These are phyloP conservation scores for Chrysocyon brachyurus DNA, from an alignment of 2,797 vertebrate species.

Conservation along the genomic window DNA sequence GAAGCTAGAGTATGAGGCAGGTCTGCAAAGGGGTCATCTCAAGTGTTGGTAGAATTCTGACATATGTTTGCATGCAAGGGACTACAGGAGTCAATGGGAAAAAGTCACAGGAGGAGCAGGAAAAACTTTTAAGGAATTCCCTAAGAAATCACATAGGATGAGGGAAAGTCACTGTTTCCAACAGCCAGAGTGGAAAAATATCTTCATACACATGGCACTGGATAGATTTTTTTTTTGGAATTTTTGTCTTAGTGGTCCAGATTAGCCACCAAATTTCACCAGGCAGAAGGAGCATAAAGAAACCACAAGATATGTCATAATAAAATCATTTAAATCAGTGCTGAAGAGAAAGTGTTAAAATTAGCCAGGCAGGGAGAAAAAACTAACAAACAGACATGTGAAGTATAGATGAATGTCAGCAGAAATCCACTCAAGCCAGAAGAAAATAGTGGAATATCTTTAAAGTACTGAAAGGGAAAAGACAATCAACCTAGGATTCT, in stretches of 20 bases:
- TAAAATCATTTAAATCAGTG: neutral
- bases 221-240: neutral
- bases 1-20: neutral
- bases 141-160: neutral
- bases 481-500: neutral
- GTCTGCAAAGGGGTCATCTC: neutral
- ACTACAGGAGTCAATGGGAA: neutral
- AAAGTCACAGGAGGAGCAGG: neutral
- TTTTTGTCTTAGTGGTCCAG: neutral
- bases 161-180: neutral
- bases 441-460: neutral
- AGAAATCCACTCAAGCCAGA: neutral
- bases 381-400: neutral
- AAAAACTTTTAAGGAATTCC: neutral
- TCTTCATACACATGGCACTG: neutral
- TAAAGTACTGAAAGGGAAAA: neutral
- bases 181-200: neutral
- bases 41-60: neutral
- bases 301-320: neutral
- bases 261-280: neutral
- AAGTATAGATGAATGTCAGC: neutral
- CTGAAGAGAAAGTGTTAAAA: neutral
- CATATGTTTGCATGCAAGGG: neutral
- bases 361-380: neutral
- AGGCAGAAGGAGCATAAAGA: neutral